Evolutionary conservation across 2,888 invertebrate genomes (phyloP).

Genomic region (Uloborus plumipes): DNA sequence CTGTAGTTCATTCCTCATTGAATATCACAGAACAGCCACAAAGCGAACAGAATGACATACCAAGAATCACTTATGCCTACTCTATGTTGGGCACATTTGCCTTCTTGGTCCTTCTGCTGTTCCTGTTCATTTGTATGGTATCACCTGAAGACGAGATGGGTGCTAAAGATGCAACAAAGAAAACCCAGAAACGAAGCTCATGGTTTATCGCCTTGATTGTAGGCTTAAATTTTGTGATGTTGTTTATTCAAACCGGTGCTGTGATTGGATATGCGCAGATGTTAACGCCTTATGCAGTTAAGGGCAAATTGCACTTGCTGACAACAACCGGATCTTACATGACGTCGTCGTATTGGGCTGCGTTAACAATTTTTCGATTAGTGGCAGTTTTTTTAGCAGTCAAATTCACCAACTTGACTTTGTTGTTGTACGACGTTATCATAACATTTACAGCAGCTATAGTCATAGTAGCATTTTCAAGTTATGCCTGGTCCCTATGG

Average conservation of each 20-base stretch:
- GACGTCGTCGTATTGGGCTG: slow-evolving; percentile 72
- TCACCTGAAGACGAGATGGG: slow-evolving; percentile 22
- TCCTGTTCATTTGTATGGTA: slow-evolving; percentile 67
- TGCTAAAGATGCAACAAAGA: neutral
- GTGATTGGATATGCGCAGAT: slow-evolving; percentile 73
- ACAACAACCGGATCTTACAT: slow-evolving; percentile 70
- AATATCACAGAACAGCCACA: neutral
- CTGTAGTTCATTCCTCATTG: neutral
- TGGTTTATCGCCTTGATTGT: slow-evolving; percentile 8
- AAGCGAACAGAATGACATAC: neutral
- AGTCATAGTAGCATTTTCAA: slow-evolving; percentile 68
- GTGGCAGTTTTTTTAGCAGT: slow-evolving; percentile 71
- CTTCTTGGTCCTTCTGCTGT: slow-evolving; percentile 70
- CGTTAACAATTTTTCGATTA: slow-evolving; percentile 68
- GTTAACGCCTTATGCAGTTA: slow-evolving; percentile 71
- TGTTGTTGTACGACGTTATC: slow-evolving; percentile 71
- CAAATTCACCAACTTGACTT: slow-evolving; percentile 70
- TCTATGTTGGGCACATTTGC: slow-evolving; percentile 70
- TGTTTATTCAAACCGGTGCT: slow-evolving; percentile 71
- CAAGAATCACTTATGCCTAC: slow-evolving; percentile 68
- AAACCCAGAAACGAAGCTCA: neutral
- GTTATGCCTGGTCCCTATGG: slow-evolving; percentile 70
- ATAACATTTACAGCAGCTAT: slow-evolving; percentile 69
- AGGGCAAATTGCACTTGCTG: slow-evolving; percentile 69
- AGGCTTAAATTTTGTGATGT: slow-evolving; percentile 11